Percentiles rank a stretch among this genome's conserved stretches.
These are phyloP conservation scores for Neodon shergylaensis DNA, from an alignment of 2,113 vertebrate genomes.

Conservation along the genomic window DNA sequence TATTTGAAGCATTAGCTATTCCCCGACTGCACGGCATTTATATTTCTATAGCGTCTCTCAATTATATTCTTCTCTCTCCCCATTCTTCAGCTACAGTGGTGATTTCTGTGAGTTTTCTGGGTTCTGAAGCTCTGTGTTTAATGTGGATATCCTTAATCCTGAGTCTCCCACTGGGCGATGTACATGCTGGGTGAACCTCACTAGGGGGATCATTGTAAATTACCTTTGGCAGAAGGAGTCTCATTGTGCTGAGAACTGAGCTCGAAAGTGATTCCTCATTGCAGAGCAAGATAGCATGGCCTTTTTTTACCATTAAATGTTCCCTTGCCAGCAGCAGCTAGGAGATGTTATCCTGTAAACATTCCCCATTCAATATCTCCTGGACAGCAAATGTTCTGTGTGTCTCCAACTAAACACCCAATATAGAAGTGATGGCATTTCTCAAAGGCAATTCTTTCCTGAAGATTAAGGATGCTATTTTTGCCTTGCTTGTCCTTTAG, in stretches of 20 bases:
- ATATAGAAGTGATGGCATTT: not conserved
- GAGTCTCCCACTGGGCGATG: not conserved
- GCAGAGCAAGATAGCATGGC: not conserved
- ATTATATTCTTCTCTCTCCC: not conserved
- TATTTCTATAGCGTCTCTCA: not conserved
- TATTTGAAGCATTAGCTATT: not conserved
- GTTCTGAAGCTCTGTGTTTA: not conserved
- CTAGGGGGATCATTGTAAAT: not conserved
- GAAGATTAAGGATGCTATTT: not conserved
- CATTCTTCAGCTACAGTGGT: not conserved
- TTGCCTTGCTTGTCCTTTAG: slow-evolving; percentile 10
- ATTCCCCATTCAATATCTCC: not conserved
- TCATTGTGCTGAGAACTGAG: not conserved
- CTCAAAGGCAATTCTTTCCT: not conserved
- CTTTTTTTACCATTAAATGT: not conserved
- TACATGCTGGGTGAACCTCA: not conserved
- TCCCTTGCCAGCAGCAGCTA: not conserved
- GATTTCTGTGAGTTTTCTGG: not conserved
- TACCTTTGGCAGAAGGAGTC: slow-evolving; percentile 22
- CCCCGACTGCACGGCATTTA: not conserved
- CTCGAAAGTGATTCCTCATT: slow-evolving; percentile 22
- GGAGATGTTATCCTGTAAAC: not conserved
- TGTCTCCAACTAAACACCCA: not conserved
- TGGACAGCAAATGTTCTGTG: not conserved
- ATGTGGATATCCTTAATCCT: not conserved